Conservation (phyloP, 1,140 invertebrate species). For the Agrilus planipennis region DNA sequence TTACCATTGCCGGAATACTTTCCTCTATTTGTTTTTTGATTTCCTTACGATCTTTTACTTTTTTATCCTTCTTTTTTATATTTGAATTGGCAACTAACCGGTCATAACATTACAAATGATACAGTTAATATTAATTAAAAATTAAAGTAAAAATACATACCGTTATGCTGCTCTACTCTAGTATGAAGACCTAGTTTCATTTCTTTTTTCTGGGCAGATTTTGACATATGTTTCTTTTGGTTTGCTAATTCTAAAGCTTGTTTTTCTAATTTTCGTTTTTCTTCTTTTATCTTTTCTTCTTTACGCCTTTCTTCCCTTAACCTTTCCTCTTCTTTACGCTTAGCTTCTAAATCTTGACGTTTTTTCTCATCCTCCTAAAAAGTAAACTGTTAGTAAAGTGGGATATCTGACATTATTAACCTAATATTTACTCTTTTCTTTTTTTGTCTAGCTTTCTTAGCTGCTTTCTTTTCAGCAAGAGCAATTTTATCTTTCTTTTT, state of each 20-base stretch:
- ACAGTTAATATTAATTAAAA: no score
- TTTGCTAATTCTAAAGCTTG: slow-evolving; percentile 8
- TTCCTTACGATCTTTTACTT: slow-evolving; percentile 9
- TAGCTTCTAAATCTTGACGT: slow-evolving; percentile 16
- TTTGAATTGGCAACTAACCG: slow-evolving; percentile 7
- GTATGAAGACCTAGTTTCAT: no score
- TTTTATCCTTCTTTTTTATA: slow-evolving; percentile 14
- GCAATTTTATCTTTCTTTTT: slow-evolving; percentile 22
- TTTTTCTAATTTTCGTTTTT: slow-evolving; percentile 11
- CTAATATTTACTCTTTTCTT: slow-evolving; percentile 27
- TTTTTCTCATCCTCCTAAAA: slow-evolving; percentile 22
- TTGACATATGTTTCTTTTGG: no score
- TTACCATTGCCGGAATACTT: slow-evolving; percentile 48
- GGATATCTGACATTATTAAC: not conserved
- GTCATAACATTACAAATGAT: no score
- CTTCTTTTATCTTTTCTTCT: slow-evolving; percentile 7
- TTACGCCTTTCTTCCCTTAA: slow-evolving; percentile 15
- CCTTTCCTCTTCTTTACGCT: slow-evolving; percentile 12
- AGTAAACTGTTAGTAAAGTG: slow-evolving; percentile 5
- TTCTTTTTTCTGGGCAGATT: no score
- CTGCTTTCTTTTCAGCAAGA: slow-evolving; percentile 29
- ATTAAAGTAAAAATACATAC: not conserved
- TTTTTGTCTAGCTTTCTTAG: slow-evolving; percentile 30
- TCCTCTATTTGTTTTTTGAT: slow-evolving; percentile 24
- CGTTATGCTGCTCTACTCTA: not conserved